Evolutionary conservation across 1,140 invertebrate genomes (phyloP), one percentile per base, ranked within the genome.

Genomic region (Lethocerus indicus): DNA sequence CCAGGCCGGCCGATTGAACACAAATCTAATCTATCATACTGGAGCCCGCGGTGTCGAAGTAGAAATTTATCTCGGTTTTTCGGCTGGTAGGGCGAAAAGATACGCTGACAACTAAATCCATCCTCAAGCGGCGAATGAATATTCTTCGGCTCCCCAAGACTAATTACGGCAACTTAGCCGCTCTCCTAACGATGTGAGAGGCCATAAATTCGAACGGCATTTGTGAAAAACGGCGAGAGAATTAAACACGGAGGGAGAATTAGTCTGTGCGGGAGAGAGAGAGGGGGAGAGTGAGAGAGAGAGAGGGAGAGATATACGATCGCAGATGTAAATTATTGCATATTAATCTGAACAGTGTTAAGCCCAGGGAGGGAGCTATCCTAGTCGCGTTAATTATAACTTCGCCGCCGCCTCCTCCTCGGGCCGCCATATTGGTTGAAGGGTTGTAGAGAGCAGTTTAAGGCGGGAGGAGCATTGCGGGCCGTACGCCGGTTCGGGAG

Each of bases 181-280:
- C n/a, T n/a, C n/a, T n/a, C n/a, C n/a, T n/a, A n/a, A n/a, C n/a
- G n/a, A n/a, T n/a, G n/a, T n/a, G n/a, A n/a, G n/a, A n/a, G n/a
- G n/a, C n/a, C n/a, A n/a, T n/a, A n/a, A n/a, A n/a, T n/a, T n/a
- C 25, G 21, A 45, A 45, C 26, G 28, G 29, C 51, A 52, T 35
- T 52, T 52, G 51, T 52, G 51, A 52, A 52, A 48, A 52, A 52
- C 45, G 46, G 43, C 51, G 14, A n/a, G 23, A 43, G n/a, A 20
- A n/a, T 43, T 20, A 43, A n/a, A 20, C n/a, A n/a, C n/a, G n/a
- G n/a, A n/a, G n/a, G n/a, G n/a, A n/a, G n/a, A n/a, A n/a, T n/a
- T n/a, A n/a, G n/a, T n/a, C 16, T n/a, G n/a, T n/a, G n/a, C n/a
- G n/a, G n/a, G n/a, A n/a, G n/a, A n/a, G n/a, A n/a, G n/a, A 37